Conservation (phyloP, 2,888 invertebrate species). For the Eulithis testata region DNA sequence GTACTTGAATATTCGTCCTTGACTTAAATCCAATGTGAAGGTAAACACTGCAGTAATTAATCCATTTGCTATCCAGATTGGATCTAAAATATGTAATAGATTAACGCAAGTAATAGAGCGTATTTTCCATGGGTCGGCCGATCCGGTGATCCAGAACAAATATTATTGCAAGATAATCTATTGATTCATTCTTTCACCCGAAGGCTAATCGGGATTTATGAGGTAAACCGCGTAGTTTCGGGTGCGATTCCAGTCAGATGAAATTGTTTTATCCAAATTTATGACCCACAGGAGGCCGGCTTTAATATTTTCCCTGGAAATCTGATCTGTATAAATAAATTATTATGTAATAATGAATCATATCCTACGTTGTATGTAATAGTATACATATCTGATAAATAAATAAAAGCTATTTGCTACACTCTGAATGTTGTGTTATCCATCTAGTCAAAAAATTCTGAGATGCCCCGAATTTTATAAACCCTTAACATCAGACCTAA, state of each 20-base stretch:
- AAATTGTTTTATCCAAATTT: conserved; percentile 80
- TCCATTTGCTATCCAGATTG: not conserved
- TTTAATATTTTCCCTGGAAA: conserved; percentile 67
- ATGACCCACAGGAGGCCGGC: conserved; percentile 67
- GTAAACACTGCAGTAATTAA: not conserved
- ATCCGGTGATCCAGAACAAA: conserved; percentile 55
- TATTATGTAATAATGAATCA: conserved; percentile 33
- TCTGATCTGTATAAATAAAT: conserved; percentile 58
- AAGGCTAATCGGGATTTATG: conserved; percentile 75
- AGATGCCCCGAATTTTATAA: not conserved
- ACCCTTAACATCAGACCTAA: too few species aligned
- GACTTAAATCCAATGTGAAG: too few species aligned
- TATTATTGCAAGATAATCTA: conserved; percentile 66
- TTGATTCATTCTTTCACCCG: conserved; percentile 68
- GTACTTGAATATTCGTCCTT: too few species aligned
- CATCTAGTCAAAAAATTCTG: not conserved
- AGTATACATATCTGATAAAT: conserved; percentile 15
- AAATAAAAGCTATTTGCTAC: conserved; percentile 5
- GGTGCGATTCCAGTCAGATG: conserved; percentile 68
- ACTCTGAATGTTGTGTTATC: not conserved
- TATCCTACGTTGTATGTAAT: conserved; percentile 11
- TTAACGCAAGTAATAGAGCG: conserved; percentile 3
- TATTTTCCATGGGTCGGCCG: conserved; percentile 35
- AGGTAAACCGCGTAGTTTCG: conserved; percentile 72
- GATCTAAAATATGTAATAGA: not conserved